Evolutionary conservation across 2,797 vertebrate genomes (phyloP).

Genomic region (Pangasius macronema): DNA sequence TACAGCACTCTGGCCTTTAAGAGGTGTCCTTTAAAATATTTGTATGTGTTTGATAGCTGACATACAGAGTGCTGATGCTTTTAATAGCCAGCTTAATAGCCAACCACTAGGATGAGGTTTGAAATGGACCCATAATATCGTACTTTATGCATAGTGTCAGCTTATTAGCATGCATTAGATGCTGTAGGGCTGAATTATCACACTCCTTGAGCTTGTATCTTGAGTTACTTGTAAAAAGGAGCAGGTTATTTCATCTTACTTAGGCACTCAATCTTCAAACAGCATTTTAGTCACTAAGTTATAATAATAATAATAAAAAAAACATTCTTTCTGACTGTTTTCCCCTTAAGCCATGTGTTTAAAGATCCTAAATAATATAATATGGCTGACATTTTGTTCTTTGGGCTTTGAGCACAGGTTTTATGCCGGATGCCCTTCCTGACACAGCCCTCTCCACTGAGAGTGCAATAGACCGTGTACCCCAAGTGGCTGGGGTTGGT

Average conservation of each 20-base stretch:
- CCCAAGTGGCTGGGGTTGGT: no score
- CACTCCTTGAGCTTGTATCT: not conserved
- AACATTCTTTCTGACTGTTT: not conserved
- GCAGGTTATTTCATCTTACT: no score
- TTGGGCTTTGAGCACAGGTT: no score
- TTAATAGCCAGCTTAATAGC: constrained; percentile 45
- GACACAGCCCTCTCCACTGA: no score
- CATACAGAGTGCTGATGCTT: constrained; percentile 37
- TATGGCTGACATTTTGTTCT: not conserved
- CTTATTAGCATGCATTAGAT: constrained; percentile 27
- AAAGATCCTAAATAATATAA: not conserved
- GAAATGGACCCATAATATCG: constrained; percentile 18
- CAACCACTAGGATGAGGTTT: constrained; percentile 24
- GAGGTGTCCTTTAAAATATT: constrained; percentile 45
- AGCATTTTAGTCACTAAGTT: not conserved
- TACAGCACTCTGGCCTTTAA: constrained; percentile 35
- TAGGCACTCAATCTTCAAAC: not conserved
- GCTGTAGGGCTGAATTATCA: constrained; percentile 10
- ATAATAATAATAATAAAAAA: not conserved
- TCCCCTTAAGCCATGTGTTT: constrained; percentile 8
- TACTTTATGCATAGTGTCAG: constrained; percentile 31
- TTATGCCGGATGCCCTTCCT: no score
- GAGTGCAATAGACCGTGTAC: no score
- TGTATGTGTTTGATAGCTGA: constrained; percentile 46
- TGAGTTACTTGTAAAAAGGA: not conserved